Percentiles rank a stretch among this genome's conserved stretches.
Conservation (phyloP, 2,888 invertebrate genomes). For the Pegoplata infirma region DNA sequence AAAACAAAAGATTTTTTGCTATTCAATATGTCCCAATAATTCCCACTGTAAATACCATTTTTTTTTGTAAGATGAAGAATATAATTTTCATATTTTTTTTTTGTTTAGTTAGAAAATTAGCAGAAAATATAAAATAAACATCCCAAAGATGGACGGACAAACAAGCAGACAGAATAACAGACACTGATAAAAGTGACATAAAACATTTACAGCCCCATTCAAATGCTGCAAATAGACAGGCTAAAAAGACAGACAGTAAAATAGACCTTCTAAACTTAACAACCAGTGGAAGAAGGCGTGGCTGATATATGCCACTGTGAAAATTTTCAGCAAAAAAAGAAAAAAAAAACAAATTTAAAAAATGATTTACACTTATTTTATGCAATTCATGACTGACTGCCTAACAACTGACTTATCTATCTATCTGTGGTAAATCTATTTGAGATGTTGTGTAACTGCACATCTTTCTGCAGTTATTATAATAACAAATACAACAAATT, state of each 20-base stretch:
- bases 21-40: no score
- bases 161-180: neutral
- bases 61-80: no score
- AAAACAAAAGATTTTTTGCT: no score
- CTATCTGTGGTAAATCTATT: neutral
- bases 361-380: constrained; percentile 49
- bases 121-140: no score
- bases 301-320: constrained; percentile 21
- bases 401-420: neutral
- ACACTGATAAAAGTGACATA: neutral
- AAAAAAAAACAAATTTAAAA: constrained; percentile 13
- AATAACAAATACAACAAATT: neutral
- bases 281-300: constrained; percentile 26
- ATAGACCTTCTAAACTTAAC: constrained; percentile 20
- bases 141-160: neutral
- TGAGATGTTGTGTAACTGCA: neutral
- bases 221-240: neutral
- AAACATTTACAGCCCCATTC: neutral
- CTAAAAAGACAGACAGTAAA: constrained; percentile 9
- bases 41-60: no score
- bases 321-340: no score
- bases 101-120: no score
- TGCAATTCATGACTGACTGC: constrained; percentile 35
- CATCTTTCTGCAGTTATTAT: neutral
- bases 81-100: no score